These are phyloP conservation scores for Sebastes itinus DNA, from an alignment of 2,797 vertebrate genomes.

Conservation along the genomic window DNA sequence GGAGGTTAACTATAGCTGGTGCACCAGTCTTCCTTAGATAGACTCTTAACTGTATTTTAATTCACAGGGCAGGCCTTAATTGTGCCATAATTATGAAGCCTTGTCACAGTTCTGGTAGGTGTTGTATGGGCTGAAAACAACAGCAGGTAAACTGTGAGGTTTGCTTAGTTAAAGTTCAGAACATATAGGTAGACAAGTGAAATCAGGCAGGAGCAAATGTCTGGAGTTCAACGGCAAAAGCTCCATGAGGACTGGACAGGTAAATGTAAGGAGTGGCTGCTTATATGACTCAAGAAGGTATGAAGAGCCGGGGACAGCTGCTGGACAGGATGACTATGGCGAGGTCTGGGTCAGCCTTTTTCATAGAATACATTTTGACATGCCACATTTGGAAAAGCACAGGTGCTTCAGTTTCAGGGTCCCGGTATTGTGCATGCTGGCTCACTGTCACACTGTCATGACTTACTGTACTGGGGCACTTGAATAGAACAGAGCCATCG, in stretches of 20 bases:
- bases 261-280: too few relatives aligned
- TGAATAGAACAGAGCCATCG: neutral
- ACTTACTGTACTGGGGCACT: too few relatives aligned
- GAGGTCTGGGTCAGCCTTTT: neutral
- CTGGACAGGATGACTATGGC: neutral
- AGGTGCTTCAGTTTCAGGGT: neutral
- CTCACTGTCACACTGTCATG: too few relatives aligned
- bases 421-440: too few relatives aligned
- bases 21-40: neutral
- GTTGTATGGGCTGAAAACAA: neutral
- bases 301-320: neutral
- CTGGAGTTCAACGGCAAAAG: neutral
- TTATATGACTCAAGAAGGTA: neutral
- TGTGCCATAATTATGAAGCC: neutral
- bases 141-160: neutral
- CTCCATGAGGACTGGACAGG: neutral
- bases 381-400: neutral
- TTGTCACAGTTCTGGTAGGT: neutral
- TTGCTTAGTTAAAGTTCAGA: neutral
- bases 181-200: neutral
- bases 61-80: neutral
- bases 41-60: neutral
- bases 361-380: neutral
- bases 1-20: neutral
- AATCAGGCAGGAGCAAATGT: neutral